These are phyloP conservation scores for Merluccius polli DNA, from an alignment of 2,797 vertebrate species.

Conservation along the genomic window DNA sequence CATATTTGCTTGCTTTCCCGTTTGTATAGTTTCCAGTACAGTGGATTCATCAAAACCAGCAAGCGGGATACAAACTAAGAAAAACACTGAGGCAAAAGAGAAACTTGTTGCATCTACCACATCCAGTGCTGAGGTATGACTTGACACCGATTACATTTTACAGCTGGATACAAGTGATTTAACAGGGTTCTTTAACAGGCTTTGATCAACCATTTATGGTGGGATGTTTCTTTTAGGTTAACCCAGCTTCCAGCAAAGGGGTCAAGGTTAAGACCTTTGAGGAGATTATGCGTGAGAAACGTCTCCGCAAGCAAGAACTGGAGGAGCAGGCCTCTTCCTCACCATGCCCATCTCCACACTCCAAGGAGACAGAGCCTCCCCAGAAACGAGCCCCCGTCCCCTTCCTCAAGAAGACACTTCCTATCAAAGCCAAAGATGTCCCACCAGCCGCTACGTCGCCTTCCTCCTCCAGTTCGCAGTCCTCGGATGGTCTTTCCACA, in stretches of 20 bases:
- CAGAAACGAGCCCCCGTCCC: constrained; percentile 25
- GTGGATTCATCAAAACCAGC: constrained; percentile 26
- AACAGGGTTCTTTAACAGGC: not conserved
- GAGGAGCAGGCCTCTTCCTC: constrained; percentile 49
- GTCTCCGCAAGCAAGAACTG: constrained; percentile 69
- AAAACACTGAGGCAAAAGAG: constrained; percentile 36
- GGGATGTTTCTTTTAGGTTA: constrained; percentile 24
- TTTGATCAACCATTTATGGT: not conserved
- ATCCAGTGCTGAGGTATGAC: constrained; percentile 52
- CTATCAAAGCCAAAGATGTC: not conserved
- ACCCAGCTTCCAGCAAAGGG: constrained; percentile 28
- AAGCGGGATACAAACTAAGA: constrained; percentile 33
- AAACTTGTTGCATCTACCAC: constrained; percentile 31
- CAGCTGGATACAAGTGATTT: not conserved
- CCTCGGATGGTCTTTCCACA: constrained; percentile 19
- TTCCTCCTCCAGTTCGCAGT: constrained; percentile 8
- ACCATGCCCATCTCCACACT: constrained; percentile 25
- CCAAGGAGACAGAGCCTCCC: constrained; percentile 16
- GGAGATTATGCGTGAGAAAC: constrained; percentile 84
- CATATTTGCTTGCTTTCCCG: not conserved
- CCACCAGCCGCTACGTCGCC: constrained; percentile 13
- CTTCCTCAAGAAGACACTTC: constrained; percentile 39
- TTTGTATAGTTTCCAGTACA: not conserved
- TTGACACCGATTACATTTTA: not conserved
- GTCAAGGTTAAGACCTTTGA: constrained; percentile 84